Conservation (phyloP, 2,888 invertebrate genomes). For the Ptychoptera albimana region DNA sequence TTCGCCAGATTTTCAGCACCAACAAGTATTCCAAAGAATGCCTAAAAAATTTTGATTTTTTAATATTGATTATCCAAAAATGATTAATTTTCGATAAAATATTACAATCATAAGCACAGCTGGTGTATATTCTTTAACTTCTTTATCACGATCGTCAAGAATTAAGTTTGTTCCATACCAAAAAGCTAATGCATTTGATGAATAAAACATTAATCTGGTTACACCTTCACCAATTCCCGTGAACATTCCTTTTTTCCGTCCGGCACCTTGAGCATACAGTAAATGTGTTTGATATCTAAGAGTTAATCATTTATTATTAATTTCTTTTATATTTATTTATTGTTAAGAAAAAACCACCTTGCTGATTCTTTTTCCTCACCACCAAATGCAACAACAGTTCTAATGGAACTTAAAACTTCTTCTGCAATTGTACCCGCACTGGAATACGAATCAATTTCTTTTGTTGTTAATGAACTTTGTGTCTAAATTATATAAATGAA, state of each 20-base stretch:
- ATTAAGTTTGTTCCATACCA: constrained; percentile 69
- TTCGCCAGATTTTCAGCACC: constrained; percentile 66
- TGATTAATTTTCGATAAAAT: constrained; percentile 9
- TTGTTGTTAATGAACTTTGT: constrained; percentile 47
- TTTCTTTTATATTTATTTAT: neutral
- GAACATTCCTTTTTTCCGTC: constrained; percentile 45
- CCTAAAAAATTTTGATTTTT: constrained; percentile 14
- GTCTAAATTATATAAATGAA: constrained; percentile 28
- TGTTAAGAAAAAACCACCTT: constrained; percentile 19
- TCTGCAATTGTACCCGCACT: constrained; percentile 62
- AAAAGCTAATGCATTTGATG: constrained; percentile 60
- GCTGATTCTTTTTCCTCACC: constrained; percentile 58
- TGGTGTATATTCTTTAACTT: constrained; percentile 46
- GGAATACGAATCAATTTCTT: constrained; percentile 55
- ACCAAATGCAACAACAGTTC: constrained; percentile 65
- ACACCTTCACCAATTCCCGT: constrained; percentile 54
- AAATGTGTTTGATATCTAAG: constrained; percentile 34
- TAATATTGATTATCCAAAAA: neutral
- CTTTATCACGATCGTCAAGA: constrained; percentile 41
- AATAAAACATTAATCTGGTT: constrained; percentile 57
- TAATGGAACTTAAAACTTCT: constrained; percentile 54
- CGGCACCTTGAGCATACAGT: constrained; percentile 45
- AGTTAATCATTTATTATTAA: neutral
- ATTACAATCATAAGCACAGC: constrained; percentile 57
- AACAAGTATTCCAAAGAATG: constrained; percentile 59